phyloP scores from a whole-genome alignment of 1,140 invertebrate genomes.

The Drosophila rufa region DNA sequence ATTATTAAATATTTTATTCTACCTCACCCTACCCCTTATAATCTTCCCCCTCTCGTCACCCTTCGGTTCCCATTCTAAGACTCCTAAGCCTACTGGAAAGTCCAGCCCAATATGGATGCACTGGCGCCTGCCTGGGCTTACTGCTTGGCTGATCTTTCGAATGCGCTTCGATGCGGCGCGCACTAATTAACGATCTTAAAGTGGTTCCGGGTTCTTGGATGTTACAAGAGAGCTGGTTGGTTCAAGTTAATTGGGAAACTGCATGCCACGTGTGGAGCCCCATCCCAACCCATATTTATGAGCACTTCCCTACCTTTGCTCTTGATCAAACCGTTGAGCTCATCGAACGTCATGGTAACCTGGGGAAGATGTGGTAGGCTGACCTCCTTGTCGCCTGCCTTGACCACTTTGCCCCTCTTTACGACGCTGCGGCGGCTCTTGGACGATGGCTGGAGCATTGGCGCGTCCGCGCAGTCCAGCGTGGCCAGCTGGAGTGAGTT shows the following conservation, averaged over 20 bases:
- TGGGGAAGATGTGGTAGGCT: conserved; percentile 23
- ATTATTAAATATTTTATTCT: background rate
- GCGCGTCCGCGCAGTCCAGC: conserved; percentile 53
- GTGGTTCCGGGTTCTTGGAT: conserved; percentile 50
- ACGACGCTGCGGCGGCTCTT: conserved; percentile 3
- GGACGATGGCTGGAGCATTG: conserved; percentile 24
- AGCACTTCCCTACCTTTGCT: conserved; percentile 54
- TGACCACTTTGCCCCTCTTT: conserved; percentile 17
- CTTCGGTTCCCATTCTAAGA: conserved; percentile 17
- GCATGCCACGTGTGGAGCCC: conserved; percentile 40
- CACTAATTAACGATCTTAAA: conserved; percentile 57
- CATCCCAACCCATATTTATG: background rate
- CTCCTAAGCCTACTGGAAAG: conserved; percentile 15
- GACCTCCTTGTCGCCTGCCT: conserved; percentile 21
- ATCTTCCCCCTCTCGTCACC: conserved; percentile 14
- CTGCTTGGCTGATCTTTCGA: conserved; percentile 58
- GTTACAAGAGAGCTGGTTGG: conserved; percentile 17
- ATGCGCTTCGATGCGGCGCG: conserved; percentile 32
- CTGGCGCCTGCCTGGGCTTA: conserved; percentile 32
- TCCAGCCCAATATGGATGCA: conserved; percentile 16
- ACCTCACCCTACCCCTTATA: background rate
- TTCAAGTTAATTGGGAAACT: conserved; percentile 42
- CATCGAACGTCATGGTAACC: conserved; percentile 60
- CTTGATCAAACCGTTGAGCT: conserved; percentile 65
- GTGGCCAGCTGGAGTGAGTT: conserved; percentile 41